phyloP scores from a whole-genome alignment of 2,888 invertebrate species.

The Camponotus fellah region DNA sequence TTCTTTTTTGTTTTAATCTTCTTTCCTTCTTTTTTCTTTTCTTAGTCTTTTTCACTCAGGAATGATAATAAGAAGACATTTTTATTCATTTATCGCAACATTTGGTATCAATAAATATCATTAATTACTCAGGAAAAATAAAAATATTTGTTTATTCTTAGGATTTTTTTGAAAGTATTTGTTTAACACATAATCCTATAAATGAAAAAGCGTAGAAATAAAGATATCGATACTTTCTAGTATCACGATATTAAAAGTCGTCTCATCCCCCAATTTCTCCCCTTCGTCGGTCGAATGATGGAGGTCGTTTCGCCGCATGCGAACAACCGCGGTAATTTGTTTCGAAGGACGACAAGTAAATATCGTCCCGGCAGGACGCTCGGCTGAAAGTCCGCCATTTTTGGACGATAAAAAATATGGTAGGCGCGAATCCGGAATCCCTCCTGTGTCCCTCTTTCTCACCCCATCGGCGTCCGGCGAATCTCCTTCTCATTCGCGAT shows the following conservation, averaged over 20 bases:
- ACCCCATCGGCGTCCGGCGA: not conserved
- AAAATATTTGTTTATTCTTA: not conserved
- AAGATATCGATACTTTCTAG: not conserved
- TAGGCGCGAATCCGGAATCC: not conserved
- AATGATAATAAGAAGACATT: not conserved
- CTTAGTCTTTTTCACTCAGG: not conserved
- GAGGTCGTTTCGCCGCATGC: constrained; percentile 27
- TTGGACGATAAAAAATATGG: constrained; percentile 50
- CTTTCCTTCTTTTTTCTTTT: not conserved
- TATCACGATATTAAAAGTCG: not conserved
- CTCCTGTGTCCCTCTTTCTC: not conserved
- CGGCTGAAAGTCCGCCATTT: constrained; percentile 45
- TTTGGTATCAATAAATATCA: not conserved
- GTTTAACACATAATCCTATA: not conserved
- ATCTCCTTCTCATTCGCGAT: constrained; percentile 3
- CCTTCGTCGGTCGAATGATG: constrained; percentile 4
- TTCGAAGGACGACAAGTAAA: constrained; percentile 57
- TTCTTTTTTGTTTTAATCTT: not conserved
- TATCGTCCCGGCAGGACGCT: constrained; percentile 37
- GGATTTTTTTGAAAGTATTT: not conserved
- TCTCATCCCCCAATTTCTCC: not conserved
- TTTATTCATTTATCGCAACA: not conserved
- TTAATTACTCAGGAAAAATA: not conserved
- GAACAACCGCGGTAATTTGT: constrained; percentile 56
- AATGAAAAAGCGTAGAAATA: not conserved